phyloP scores from a whole-genome alignment of 1,140 invertebrate species.

The Cyrtorhinus lividipennis region DNA sequence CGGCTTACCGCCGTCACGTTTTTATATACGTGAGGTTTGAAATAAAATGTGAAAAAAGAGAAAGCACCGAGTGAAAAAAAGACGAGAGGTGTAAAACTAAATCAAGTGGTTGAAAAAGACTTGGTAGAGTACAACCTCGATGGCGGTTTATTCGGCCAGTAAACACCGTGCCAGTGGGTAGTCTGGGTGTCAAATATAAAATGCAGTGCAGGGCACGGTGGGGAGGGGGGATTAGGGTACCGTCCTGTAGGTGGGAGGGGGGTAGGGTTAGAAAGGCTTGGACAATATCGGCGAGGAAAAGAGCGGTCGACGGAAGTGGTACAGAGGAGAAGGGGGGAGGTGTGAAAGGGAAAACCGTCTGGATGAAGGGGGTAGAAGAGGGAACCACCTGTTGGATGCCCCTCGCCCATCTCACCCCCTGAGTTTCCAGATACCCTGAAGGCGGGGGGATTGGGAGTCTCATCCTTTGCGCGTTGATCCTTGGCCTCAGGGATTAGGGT shows the following conservation, averaged over 20 bases:
- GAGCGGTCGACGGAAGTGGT: background rate
- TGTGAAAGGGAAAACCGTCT: too few species aligned
- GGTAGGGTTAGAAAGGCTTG: too few species aligned
- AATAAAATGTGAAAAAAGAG: background rate
- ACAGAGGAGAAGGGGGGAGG: too few species aligned
- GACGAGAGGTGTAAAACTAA: background rate
- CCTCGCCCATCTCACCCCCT: too few species aligned
- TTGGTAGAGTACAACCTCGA: background rate
- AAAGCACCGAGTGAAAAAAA: background rate
- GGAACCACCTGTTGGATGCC: too few species aligned
- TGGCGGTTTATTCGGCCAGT: background rate
- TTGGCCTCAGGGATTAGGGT: too few species aligned
- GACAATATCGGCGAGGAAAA: background rate
- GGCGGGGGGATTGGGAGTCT: too few species aligned
- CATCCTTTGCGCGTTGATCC: too few species aligned
- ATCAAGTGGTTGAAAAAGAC: background rate
- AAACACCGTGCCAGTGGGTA: background rate
- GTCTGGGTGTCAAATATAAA: background rate
- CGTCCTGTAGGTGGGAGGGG: too few species aligned
- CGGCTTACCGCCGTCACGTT: background rate
- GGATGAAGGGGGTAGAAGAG: too few species aligned
- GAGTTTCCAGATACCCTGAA: too few species aligned
- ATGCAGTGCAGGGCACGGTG: background rate
- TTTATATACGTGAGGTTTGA: background rate
- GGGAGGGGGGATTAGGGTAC: background rate